These are phyloP conservation scores for Oriolus oriolus DNA, from an alignment of 2,113 vertebrate genomes.

Conservation along the genomic window DNA sequence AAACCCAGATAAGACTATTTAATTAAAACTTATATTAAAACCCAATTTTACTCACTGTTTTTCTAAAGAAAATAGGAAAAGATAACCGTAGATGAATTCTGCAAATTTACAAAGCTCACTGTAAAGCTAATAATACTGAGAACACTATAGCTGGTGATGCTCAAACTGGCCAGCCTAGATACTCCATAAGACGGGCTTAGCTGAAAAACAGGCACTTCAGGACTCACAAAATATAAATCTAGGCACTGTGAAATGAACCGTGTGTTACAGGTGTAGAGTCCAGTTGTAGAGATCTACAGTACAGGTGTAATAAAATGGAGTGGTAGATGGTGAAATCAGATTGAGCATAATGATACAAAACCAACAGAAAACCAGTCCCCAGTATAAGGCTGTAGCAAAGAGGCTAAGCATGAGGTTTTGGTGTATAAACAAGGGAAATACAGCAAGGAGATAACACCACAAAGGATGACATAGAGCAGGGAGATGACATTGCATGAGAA, in stretches of 20 bases:
- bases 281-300: not conserved
- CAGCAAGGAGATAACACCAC: not conserved
- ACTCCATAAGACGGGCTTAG: not conserved
- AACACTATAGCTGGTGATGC: not conserved
- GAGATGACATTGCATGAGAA: not conserved
- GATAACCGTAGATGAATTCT: not conserved
- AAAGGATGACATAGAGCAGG: not conserved
- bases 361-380: not conserved
- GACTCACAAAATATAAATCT: not conserved
- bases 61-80: not conserved
- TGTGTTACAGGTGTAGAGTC: not conserved
- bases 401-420: not conserved
- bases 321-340: not conserved
- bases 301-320: not conserved
- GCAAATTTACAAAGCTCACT: not conserved
- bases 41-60: not conserved
- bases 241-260: not conserved
- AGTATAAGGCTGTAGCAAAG: not conserved
- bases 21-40: constrained; percentile 35
- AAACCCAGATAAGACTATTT: not conserved
- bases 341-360: not conserved
- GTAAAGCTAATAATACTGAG: not conserved
- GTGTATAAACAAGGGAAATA: not conserved
- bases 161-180: not conserved
- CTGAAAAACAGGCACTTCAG: not conserved